Evolutionary conservation across 1,140 invertebrate species (phyloP).

Genomic region (Eulimnadia texana): DNA sequence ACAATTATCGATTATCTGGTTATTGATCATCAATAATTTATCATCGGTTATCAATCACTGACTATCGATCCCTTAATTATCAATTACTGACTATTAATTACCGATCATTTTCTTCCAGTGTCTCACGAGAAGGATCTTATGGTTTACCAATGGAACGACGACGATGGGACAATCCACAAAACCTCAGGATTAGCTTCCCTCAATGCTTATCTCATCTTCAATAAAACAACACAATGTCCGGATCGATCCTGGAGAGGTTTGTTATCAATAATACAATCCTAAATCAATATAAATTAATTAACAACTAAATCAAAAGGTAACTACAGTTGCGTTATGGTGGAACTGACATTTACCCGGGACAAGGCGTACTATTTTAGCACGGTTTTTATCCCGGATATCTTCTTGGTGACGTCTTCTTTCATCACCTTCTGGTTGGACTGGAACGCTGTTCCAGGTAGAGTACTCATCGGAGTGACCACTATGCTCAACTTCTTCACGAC

Average conservation of each 20-base stretch:
- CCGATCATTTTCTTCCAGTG: too few relatives aligned
- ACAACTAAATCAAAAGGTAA: constrained; percentile 39
- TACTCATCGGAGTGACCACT: constrained; percentile 65
- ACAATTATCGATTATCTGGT: too few relatives aligned
- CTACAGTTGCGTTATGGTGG: constrained; percentile 84
- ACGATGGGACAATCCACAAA: constrained; percentile 67
- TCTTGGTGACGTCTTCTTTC: constrained; percentile 86
- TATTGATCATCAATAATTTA: too few relatives aligned
- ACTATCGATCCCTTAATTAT: too few relatives aligned
- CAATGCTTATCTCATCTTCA: constrained; percentile 82
- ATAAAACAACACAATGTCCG: constrained; percentile 68
- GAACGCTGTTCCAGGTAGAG: constrained; percentile 85
- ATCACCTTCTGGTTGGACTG: constrained; percentile 91
- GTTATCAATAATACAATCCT: not conserved
- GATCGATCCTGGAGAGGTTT: constrained; percentile 60
- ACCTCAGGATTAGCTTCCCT: constrained; percentile 70
- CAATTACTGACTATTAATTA: too few relatives aligned
- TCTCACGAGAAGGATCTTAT: constrained; percentile 77
- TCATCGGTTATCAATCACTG: too few relatives aligned
- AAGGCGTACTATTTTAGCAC: constrained; percentile 91
- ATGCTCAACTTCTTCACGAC: constrained; percentile 97
- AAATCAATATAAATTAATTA: not conserved
- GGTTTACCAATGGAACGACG: constrained; percentile 80
- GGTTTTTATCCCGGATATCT: constrained; percentile 88
- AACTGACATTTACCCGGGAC: constrained; percentile 80